Evolutionary conservation across 1,140 invertebrate genomes (phyloP), one percentile per base, ranked within the genome.

Genomic region (Neodiprion fabricii): DNA sequence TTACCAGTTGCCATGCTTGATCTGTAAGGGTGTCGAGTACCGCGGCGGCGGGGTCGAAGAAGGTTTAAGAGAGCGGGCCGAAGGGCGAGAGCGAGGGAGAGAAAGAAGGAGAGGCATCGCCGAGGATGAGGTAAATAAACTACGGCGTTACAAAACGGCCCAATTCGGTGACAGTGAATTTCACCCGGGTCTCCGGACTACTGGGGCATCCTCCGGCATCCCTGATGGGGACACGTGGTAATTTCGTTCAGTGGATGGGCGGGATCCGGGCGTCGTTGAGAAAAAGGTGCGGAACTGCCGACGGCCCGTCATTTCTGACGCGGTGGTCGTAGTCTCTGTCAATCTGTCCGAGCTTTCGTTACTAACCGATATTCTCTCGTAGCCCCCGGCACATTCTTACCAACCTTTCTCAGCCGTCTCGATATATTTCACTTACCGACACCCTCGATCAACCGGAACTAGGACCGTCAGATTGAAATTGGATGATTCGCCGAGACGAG

Each of bases 231-330:
- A 17, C 53, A 61, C 53, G 53, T 61, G 53, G 53, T 61, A 61
- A 61, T 61, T 61, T 61, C 53, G 53, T 61, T 61, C 53, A 61
- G 53, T 61, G 53, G 53, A 61, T 61, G 53, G 53, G 53, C 53
- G 53, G 53, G 53, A 14, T 61, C 53, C 28, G 28, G 11, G 8
- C 53, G 11, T 14, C 53, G 53, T 61, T 61, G 11, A 5, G 53
- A 61, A 61, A 61, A 61, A 61, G 53, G 53, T 61, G 53, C 53
- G 53, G 53, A 61, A 14, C 11, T 17, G 53, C 11, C n/a, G 11
- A 14, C 53, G 53, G 53, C 9, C 9, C 7, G 53, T 61, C 53
- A 61, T 61, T 9, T 17, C 53, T 61, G 53, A 61, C 53, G 53
- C 53, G 53, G n/a, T 61, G n/a, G 28, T 14, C 11, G 53, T 61